Base-by-base conservation (phyloP, 2,113 vertebrate species). In the Meleagris gallopavo region DNA sequence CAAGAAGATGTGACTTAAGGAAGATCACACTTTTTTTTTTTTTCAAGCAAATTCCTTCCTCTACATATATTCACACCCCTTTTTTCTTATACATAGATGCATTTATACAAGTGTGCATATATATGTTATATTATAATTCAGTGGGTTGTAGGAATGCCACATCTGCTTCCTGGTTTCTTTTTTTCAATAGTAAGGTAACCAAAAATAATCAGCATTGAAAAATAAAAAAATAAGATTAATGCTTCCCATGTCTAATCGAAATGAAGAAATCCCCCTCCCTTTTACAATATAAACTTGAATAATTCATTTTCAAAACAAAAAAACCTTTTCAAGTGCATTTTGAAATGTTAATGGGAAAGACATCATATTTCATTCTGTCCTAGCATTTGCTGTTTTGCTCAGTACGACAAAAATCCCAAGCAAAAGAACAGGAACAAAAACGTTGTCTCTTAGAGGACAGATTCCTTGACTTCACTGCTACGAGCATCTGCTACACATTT, bases 221-320 rank as follows among this genome's bases (percentile, higher is more conserved):
- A 62, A 2, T 19, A 73, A 73, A 85, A 71, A 14, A 71, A 60
- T 19, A 77, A 62, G 82, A 72, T 29, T 14, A 83, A 71, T 43
- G 3, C 6, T 83, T 90, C 27, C 45, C 2, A 25, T 62, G 83
- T 91, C 38, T 15, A 64, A 52, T 25, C 14, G 14, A 74, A 88
- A 86, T 67, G 16, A 41, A 77, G 70, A 70, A 76, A 79, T 36
- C 10, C 16, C 61, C 34, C 11, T 62, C 24, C 38, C 9, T n/a
- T 69, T 83, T 46, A 41, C 25, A 75, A 1, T 50, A 38, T 18
- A 81, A 88, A 91, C 54, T 55, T 67, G 46, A 96, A 71, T 83
- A 90, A 94, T 71, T 92, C 1, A 64, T 95, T 94, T 93, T 81
- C 32, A 41, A 83, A 94, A 78, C 65, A 92, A 43, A 16, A 94